Conservation (phyloP, 1,140 invertebrate genomes). For the Teleopsis dalmanni region DNA sequence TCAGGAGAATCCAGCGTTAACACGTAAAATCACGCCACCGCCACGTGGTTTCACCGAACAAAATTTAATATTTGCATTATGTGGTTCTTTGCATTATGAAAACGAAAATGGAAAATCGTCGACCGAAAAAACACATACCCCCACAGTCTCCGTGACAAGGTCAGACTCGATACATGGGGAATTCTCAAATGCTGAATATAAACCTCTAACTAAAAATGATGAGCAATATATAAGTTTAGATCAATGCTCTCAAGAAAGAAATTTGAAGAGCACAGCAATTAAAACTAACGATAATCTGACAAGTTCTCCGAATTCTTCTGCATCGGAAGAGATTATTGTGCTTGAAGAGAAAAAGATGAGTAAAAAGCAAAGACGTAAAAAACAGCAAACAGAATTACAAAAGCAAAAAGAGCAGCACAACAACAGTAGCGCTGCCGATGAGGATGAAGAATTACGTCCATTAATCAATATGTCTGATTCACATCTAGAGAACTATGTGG, state of each 20-base stretch:
- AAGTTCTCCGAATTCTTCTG: slow-evolving; percentile 32
- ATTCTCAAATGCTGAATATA: slow-evolving; percentile 8
- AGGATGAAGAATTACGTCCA: slow-evolving; percentile 20
- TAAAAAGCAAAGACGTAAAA: slow-evolving; percentile 35
- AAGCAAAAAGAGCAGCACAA: slow-evolving; percentile 16
- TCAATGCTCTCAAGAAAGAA: slow-evolving; percentile 12
- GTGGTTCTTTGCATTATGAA: slow-evolving; percentile 39
- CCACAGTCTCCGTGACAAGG: neutral
- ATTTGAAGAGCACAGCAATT: slow-evolving; percentile 4
- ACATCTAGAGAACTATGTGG: slow-evolving; percentile 15
- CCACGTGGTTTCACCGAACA: slow-evolving; percentile 30
- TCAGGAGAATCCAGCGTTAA: slow-evolving; percentile 23
- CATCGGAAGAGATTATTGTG: slow-evolving; percentile 33
- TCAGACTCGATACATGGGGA: slow-evolving; percentile 2
- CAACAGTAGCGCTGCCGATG: slow-evolving; percentile 15
- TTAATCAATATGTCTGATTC: slow-evolving; percentile 29
- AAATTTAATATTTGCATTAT: slow-evolving; percentile 37
- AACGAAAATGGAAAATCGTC: slow-evolving; percentile 18
- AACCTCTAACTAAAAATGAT: slow-evolving; percentile 13
- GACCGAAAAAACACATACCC: slow-evolving; percentile 2
- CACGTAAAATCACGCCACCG: slow-evolving; percentile 25
- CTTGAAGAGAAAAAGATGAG: slow-evolving; percentile 35
- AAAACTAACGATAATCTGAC: slow-evolving; percentile 20
- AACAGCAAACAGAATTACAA: slow-evolving; percentile 17
- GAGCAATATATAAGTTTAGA: slow-evolving; percentile 15